Evolutionary conservation across 2,797 vertebrate genomes (phyloP), one percentile per base, ranked within the genome.

Genomic region (Oophaga sylvatica): DNA sequence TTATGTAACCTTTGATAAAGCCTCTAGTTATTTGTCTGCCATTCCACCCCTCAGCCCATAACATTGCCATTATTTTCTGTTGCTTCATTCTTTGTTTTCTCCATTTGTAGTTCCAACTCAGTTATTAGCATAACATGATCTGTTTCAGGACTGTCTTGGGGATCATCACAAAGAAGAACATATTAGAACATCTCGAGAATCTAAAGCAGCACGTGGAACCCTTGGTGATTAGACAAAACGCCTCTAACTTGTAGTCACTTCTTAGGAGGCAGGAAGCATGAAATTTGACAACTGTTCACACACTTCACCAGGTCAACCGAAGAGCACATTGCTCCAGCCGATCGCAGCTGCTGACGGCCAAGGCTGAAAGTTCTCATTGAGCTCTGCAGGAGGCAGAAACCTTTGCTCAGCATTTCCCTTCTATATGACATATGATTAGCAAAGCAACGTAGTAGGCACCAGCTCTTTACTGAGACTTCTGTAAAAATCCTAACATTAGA

Each of bases 81-180:
- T 90, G 45, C 83, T 89, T 90, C 81, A 22, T 91, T 83, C 78
- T 89, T 92, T 92, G 90, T 95, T 91, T 91, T 88, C 88, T 86
- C 73, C 81, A 92, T 93, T 95, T 94, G 79, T 87, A 94, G 94
- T 95, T 95, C 95, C 94, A 94, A 92, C 93, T 90, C 91, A 97
- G 96, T 98, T 97, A 97, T 96, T 93, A 96, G 96, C 95, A 94
- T 96, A 95, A 96, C 95, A 92, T 97, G 96, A 97, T 99, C 97
- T 99, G 97, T 99, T 99, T 95, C 98, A 99, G 98, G 98, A 98
- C 96, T 98, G 95, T 99, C 96, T 99, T 99, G 98, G 98, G 98
- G 94, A 98, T 99, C 98, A 99, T 99, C 98, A 99, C 98, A 95
- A 99, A 99, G 98, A 99, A 99, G 98, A 99, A 99, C 97, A 98